These are phyloP conservation scores for Nothura maculosa DNA, from an alignment of 2,797 vertebrate species.

Conservation along the genomic window DNA sequence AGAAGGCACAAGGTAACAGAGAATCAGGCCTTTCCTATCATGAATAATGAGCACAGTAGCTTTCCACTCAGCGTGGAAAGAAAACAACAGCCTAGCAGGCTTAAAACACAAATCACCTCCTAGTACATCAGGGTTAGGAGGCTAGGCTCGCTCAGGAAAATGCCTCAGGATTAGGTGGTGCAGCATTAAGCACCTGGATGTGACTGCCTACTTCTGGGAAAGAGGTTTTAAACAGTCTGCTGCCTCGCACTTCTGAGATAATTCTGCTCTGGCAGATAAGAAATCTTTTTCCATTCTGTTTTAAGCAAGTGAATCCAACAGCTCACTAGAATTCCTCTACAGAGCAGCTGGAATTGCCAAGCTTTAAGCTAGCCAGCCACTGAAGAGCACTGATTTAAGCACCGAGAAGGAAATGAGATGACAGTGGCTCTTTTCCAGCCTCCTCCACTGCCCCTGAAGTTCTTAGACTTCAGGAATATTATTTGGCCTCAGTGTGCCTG, in stretches of 20 bases:
- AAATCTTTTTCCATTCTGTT: neutral
- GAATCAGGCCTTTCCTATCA: neutral
- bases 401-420: neutral
- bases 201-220: neutral
- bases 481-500: neutral
- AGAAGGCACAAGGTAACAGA: slow-evolving; percentile 4
- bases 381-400: neutral
- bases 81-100: neutral
- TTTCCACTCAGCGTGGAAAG: neutral
- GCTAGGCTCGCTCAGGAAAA: neutral
- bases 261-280: neutral
- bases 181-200: neutral
- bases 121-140: neutral
- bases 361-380: neutral
- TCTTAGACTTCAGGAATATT: neutral
- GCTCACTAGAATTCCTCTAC: neutral
- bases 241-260: neutral
- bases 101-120: neutral
- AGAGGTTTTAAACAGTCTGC: neutral
- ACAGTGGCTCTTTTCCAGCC: neutral
- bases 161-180: neutral
- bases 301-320: neutral
- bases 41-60: neutral
- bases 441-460: neutral
- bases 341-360: neutral